Conservation (phyloP, 2,113 vertebrate genomes). For the Hydrolagus affinis region DNA sequence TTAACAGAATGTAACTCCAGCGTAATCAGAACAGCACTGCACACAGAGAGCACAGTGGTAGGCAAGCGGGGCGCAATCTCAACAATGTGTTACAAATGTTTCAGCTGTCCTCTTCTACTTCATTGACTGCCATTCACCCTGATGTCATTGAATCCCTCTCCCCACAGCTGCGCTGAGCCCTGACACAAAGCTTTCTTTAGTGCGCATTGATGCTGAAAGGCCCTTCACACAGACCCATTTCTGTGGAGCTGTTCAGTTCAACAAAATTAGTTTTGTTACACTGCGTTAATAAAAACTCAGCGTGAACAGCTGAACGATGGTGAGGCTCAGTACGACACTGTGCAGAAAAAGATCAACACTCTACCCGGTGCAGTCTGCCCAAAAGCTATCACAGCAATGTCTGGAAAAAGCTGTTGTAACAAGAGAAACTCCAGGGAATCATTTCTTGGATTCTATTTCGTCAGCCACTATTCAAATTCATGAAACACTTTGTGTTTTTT, state of each 20-base stretch:
- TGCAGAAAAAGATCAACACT: background rate
- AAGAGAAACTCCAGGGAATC: background rate
- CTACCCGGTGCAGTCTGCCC: background rate
- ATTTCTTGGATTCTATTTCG: background rate
- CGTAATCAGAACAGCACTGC: too few relatives aligned
- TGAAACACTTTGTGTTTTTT: too few relatives aligned
- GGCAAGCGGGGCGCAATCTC: background rate
- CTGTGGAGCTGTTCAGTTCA: background rate
- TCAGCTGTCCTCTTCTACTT: background rate
- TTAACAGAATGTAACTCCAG: too few relatives aligned
- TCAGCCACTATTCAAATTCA: background rate
- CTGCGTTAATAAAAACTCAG: background rate
- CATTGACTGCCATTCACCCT: background rate
- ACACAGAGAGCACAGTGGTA: too few relatives aligned
- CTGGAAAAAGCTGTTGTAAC: background rate
- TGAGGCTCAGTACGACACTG: background rate
- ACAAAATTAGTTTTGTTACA: background rate
- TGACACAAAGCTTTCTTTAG: background rate
- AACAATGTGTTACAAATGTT: background rate
- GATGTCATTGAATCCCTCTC: background rate
- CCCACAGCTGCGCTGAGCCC: background rate
- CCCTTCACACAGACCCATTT: background rate
- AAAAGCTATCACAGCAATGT: background rate
- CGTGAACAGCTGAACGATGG: background rate
- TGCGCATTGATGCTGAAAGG: background rate